Base-by-base conservation (phyloP, 2,888 invertebrate species). In the Zhuqinia jingwanae region DNA sequence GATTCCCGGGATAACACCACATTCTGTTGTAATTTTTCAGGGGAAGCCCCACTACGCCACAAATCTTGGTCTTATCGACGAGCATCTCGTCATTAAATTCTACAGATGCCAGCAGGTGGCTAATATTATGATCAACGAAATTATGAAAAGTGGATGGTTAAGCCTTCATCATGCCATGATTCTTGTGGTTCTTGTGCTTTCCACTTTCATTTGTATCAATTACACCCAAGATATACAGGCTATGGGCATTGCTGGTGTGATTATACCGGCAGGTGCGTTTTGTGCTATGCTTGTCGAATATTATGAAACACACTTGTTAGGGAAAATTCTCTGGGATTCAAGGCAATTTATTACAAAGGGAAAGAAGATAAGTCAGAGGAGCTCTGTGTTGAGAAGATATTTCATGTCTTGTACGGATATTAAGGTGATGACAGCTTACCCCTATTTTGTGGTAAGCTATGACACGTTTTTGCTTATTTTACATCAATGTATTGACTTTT, bases 381-480 rank as follows among this genome's bases (percentile, higher is more conserved):
- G n/a, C 0, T 15, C 47, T 0, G 1, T 20, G 25, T 10, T 78
- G 25, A 25, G 45, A 25, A 63, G 30, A 25, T 78, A 63, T 22
- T 63, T 20, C 50, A 2, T 22, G n/a, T 78, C 78, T 15, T 78
- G 63, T 27, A 36, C 47, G 10, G 78, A 78, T 20, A 47, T 78
- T 1, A 63, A 27, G 13, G 13, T 78, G 13, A 0, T 27, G 0
- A 78, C 63, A 1, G 78, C 63, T 5, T 78, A 78, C 42, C 78
- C 78, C 0, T 78, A 47, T n/a, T 78, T 78, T 78, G 78, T 63
- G n/a, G 47, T 78, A 0, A 50, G 63, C 10, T 78, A 27, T 63
- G 78, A 78, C 15, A 78, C 78, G 10, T 78, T 78, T 50, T 42
- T 78, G 13, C 47, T 78, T n/a, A 30, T 65, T 22, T 2, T 78